phyloP scores from a whole-genome alignment of 2,113 vertebrate species.

The Ceyx margarethae region DNA sequence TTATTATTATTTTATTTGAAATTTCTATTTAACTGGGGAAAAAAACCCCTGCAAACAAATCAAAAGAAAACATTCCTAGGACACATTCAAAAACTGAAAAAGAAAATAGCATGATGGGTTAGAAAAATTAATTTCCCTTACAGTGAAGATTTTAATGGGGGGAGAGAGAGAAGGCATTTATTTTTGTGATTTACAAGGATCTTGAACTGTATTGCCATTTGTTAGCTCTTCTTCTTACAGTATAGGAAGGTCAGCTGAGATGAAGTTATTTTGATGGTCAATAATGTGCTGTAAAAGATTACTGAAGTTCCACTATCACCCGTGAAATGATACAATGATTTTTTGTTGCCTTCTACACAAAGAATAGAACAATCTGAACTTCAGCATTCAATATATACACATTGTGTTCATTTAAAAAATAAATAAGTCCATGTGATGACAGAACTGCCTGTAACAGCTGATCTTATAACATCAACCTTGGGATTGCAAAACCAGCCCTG shows the following conservation, averaged over 20 bases:
- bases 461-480: neutral
- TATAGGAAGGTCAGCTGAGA: neutral
- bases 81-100: neutral
- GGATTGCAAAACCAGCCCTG: neutral
- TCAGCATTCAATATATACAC: neutral
- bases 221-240: neutral
- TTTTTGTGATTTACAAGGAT: neutral
- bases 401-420: neutral
- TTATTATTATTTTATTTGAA: neutral
- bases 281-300: neutral
- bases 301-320: neutral
- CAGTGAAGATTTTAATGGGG: neutral
- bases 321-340: neutral
- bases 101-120: neutral
- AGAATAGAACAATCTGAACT: neutral
- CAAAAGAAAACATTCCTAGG: neutral
- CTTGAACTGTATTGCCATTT: neutral
- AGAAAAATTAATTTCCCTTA: neutral
- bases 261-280: neutral
- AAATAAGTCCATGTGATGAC: neutral
- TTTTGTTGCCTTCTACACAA: neutral
- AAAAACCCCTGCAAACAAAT: neutral
- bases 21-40: neutral
- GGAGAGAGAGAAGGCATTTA: neutral
- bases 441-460: neutral